Conservation (phyloP, 2,797 vertebrate genomes). For the Coracias cyanogaster region DNA sequence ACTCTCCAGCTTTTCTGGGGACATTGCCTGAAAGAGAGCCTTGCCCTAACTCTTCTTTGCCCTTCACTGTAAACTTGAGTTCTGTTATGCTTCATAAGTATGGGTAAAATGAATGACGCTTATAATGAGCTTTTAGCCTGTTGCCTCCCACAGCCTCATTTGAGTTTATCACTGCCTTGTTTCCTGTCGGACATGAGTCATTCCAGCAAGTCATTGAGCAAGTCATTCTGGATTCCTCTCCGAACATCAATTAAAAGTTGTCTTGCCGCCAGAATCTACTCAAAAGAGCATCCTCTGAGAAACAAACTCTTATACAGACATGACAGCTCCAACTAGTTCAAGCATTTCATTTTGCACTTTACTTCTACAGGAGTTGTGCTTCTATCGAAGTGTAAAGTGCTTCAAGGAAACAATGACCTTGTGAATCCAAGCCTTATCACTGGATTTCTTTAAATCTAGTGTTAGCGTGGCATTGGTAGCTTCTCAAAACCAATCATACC, state of each 20-base stretch:
- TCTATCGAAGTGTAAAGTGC: background rate
- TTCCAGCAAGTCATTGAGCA: background rate
- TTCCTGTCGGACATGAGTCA: slow-evolving; percentile 32
- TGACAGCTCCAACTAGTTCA: background rate
- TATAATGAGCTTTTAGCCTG: background rate
- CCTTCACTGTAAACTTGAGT: background rate
- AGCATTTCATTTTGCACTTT: background rate
- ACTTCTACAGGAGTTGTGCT: background rate
- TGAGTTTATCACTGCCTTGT: slow-evolving; percentile 27
- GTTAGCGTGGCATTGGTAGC: background rate
- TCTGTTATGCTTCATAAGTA: background rate
- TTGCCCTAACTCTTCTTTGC: background rate
- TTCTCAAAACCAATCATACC: background rate
- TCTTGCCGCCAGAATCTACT: background rate
- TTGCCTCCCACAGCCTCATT: slow-evolving; percentile 23
- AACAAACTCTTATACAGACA: background rate
- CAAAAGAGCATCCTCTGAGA: background rate
- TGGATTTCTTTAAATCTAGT: background rate
- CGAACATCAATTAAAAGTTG: background rate
- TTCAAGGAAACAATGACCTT: background rate
- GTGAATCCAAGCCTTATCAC: background rate
- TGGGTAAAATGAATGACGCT: background rate
- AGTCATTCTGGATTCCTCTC: background rate
- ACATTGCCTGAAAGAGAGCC: background rate
- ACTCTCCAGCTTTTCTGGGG: background rate